These are phyloP conservation scores for Caloenas nicobarica DNA, from an alignment of 2,113 vertebrate genomes.

Conservation along the genomic window DNA sequence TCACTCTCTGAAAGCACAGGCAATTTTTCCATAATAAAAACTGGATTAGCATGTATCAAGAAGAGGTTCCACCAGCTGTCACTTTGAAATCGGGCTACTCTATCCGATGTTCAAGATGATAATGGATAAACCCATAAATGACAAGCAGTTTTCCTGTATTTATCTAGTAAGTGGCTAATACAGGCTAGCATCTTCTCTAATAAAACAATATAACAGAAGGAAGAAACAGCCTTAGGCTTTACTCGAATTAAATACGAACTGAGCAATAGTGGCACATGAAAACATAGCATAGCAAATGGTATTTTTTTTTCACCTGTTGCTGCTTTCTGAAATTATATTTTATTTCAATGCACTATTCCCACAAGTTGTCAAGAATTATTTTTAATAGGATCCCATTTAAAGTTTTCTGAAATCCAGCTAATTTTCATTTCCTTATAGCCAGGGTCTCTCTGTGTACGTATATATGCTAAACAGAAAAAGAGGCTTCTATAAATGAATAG, in stretches of 20 bases:
- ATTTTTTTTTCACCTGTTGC: conserved; percentile 31
- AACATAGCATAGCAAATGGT: background rate
- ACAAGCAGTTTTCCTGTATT: conserved; percentile 79
- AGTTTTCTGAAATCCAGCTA: background rate
- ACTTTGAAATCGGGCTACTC: conserved; percentile 92
- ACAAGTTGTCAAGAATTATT: background rate
- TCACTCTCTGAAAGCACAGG: conserved; percentile 85
- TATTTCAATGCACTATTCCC: background rate
- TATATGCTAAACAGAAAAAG: fast-evolving
- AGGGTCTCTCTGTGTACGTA: background rate
- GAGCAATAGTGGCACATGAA: background rate
- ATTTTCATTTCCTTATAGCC: background rate
- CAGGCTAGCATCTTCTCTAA: conserved; percentile 62
- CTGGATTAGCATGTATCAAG: conserved; percentile 98
- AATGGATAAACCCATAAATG: conserved; percentile 88
- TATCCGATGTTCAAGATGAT: conserved; percentile 82
- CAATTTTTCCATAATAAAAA: conserved; percentile 99
- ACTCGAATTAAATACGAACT: conserved; percentile 27
- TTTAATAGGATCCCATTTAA: background rate
- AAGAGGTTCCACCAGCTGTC: conserved; percentile 96
- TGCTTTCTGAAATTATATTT: background rate
- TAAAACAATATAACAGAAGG: conserved; percentile 60
- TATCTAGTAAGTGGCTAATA: conserved; percentile 74
- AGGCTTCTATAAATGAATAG: fast-evolving
- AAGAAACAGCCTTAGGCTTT: conserved; percentile 14